Evolutionary conservation across 1,140 invertebrate species (phyloP), one percentile per base, ranked within the genome.

Genomic region (Polyergus mexicanus): DNA sequence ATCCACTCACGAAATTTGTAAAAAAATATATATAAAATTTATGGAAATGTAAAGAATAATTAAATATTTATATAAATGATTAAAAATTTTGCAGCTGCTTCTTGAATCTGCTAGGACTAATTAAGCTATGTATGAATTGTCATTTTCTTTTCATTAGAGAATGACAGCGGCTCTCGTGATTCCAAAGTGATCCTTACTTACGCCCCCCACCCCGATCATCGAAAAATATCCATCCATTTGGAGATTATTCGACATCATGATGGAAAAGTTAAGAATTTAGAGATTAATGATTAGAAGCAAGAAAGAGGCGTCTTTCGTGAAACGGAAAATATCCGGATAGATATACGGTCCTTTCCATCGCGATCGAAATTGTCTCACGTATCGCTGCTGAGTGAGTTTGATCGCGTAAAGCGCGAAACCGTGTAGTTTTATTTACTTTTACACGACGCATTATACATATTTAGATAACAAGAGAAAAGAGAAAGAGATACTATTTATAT

Each of bases 211-310:
- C n/a, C n/a, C 41, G 28, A 69, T 88, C 83, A 88, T 86, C 71
- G 88, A 89, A 89, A 72, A 41, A 75, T 89, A 77, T 89, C 88
- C 88, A 87, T 89, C 88, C 88, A 89, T 6, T 80, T 56, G 32
- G 19, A 47, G 58, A 25, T 81, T 78, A 62, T 47, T 72, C 77
- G 41, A n/a, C 32, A 22, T 66, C 63, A 69, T 41, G 84, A 72
- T 44, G 51, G 58, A 13, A 51, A 47, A 62, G 35, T 58, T 11
- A n/a, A 16, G 58, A 74, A 3, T 28, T 65, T 66, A 41, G 13
- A 80, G 10, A 69, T 16, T 78, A 51, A 47, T 51, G 25, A 63
- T 3, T 47, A 3, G 22, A 65, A 38, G 13, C 7, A 44, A 32
- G 16, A 25, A 32, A 60, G 25, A 25, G 8, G 44, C 16, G 10